Percentiles rank a stretch among this genome's conserved stretches.
These are phyloP conservation scores for Varecia variegata DNA, from an alignment of 2,797 vertebrate genomes.

Conservation along the genomic window DNA sequence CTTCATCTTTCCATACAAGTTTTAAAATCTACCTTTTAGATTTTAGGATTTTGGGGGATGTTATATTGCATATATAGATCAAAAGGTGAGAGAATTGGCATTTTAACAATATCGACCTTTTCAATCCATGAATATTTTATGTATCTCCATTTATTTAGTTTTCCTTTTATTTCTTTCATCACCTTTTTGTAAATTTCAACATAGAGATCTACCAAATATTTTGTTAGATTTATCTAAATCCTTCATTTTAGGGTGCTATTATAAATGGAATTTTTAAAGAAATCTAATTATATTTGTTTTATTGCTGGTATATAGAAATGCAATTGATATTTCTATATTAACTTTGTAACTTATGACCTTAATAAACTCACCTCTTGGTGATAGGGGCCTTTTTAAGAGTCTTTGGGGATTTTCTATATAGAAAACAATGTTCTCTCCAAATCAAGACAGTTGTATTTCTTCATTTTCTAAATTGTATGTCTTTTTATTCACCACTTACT, in stretches of 20 bases:
- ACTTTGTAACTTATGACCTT: background rate
- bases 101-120: background rate
- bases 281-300: background rate
- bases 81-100: background rate
- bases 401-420: background rate
- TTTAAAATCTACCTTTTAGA: background rate
- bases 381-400: background rate
- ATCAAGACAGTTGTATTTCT: background rate
- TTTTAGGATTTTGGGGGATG: background rate
- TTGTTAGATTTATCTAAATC: background rate
- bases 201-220: background rate
- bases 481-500: background rate
- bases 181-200: background rate
- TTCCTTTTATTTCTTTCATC: background rate
- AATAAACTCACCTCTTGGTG: background rate
- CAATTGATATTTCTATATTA: background rate
- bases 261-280: background rate
- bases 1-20: background rate
- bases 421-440: background rate
- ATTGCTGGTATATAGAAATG: background rate
- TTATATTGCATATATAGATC: background rate
- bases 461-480: background rate
- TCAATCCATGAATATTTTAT: background rate
- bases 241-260: background rate
- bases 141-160: background rate